Percentiles rank a stretch among this genome's conserved stretches.
phyloP scores from a whole-genome alignment of 1,140 invertebrate genomes.

The Oncopodura yosiiana region DNA sequence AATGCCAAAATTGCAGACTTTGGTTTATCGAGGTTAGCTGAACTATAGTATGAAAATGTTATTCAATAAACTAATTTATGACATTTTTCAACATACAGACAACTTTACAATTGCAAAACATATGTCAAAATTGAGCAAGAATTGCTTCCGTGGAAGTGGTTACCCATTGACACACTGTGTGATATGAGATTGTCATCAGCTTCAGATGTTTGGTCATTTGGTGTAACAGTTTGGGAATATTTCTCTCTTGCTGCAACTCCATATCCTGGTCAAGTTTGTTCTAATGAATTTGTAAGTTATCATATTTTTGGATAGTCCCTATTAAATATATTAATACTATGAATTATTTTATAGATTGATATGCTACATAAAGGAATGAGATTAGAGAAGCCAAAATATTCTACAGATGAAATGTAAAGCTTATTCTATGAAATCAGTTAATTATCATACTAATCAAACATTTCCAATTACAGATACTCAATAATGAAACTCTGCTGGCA shows the following conservation, averaged over 20 bases:
- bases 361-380: constrained; percentile 42
- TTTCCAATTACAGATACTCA: too few relatives aligned
- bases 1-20: too few relatives aligned
- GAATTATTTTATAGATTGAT: constrained; percentile 1
- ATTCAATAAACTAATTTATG: too few relatives aligned
- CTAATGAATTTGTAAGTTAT: constrained; percentile 15
- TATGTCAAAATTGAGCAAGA: constrained; percentile 17
- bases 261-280: constrained; percentile 27
- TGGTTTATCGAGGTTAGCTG: too few relatives aligned
- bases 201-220: constrained; percentile 46
- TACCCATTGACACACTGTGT: constrained; percentile 44
- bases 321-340: not conserved
- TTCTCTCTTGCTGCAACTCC: constrained; percentile 40
- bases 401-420: constrained; percentile 40
- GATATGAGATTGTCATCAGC: constrained; percentile 41
- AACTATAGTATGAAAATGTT: too few relatives aligned
- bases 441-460: too few relatives aligned
- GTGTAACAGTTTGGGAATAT: constrained; percentile 43
- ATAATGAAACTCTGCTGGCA: too few relatives aligned
- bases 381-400: constrained; percentile 42
- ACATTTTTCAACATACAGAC: too few relatives aligned
- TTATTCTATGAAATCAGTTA: not conserved
- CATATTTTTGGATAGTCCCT: too few relatives aligned
- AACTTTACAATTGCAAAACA: constrained; percentile 22
- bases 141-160: constrained; percentile 46